Evolutionary conservation across 2,888 invertebrate genomes (phyloP), one percentile per base, ranked within the genome.

Genomic region (Drosophila flavopinicola): DNA sequence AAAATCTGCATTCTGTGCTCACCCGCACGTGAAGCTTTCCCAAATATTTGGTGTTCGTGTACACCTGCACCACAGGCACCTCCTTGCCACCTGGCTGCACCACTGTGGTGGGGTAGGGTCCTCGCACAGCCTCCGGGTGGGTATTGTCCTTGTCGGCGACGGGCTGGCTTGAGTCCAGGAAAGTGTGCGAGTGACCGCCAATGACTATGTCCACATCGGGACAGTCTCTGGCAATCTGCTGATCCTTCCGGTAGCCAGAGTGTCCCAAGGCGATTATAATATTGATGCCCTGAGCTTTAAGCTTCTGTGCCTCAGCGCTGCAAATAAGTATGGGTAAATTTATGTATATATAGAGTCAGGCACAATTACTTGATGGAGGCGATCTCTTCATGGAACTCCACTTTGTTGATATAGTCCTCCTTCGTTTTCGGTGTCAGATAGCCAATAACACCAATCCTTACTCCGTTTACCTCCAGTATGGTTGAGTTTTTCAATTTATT

Each of bases 101-200:
- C 0, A 97, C 93, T 27, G 94, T 91, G 0, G 93, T 94, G 0
- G 98, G 98, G 91, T 98, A 98, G 0, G 93, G 93, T 0, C 95
- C 97, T 9, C 84, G 75, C 0, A 83, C 79, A 1, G 84, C 84
- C 29, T 86, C 77, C 0, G 85, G 66, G 25, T 64, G 33, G 0
- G 51, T 20, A 17, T 83, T 64, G 0, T 65, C 45, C 11, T 20
- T 39, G 4, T 54, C 54, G 7, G 76, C 64, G 15, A 84, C 27
- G 0, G 79, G 92, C 0, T 90, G 88, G 1, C 95, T 97, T 66
- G 94, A 95, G 92, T 95, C 98, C 9, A 98, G 92, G 89, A 97
- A 98, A 0, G 97, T 97, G 88, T 98, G 96, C 0, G 96, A 95
- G 88, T 98, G 98, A 0, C 98, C 98, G 6, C 98, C 98, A 58